Base-by-base conservation (phyloP, 2,888 invertebrate genomes). In the Hydroisotoma schaefferi region DNA sequence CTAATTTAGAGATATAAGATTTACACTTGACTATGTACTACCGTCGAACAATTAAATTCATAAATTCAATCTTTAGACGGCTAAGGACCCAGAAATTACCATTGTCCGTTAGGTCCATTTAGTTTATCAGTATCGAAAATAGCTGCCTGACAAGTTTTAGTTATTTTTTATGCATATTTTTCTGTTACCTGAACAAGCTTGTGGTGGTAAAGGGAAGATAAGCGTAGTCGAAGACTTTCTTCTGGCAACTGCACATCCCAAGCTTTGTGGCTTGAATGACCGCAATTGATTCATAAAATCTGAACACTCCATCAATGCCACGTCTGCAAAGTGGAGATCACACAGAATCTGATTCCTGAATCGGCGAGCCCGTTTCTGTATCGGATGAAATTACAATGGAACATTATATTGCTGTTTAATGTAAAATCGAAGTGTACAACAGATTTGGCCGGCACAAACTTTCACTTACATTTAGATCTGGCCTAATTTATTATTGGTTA, bases 281-380 rank as follows among this genome's bases (percentile, higher is more conserved):
- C 93, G 87, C 77, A 94, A 84, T 82, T 94, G 93, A 81, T 93
- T 92, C 91, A 94, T 92, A 82, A 93, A 94, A 84, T 94, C 93
- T 75, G 91, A 90, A 82, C 90, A 91, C 87, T 93, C 93, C 90
- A 93, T 91, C 78, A 93, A 89, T 79, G 92, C 90, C 28, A 93
- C 92, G 88, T 94, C 94, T 76, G 92, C 92, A 79, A 93, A 94
- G 82, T 94, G 94, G 79, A 94, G 83, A 80, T 93, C 92, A 86
- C 94, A 94, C 80, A 93, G 86, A 79, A 94, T 91, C 78, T 92
- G 91, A 81, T 93, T 93, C 81, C 87, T 85, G 81, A 84, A 85
- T 75, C 85, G 82, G 64, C 75, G 74, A 60, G 77, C 79, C 62
- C 77, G 73, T 72, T 77, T 77, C 81, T 88, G 90, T 43, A 10